phyloP scores from a whole-genome alignment of 35 echinoderm and acorn worm genomes.

The Chiridota heheva region DNA sequence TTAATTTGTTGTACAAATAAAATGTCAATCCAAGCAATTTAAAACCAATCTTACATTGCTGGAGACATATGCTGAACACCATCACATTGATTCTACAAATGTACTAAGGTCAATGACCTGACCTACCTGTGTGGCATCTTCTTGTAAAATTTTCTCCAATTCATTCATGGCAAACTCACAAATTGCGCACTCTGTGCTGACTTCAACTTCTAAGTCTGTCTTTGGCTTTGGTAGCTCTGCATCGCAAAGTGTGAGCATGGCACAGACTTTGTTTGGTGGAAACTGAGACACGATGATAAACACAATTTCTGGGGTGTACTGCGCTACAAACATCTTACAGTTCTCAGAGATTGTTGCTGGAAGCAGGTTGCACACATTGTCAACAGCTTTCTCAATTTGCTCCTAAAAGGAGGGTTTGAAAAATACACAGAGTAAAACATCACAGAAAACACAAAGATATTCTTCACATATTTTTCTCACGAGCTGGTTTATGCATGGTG shows the following conservation, averaged over 20 bases:
- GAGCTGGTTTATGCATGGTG: too few relatives aligned
- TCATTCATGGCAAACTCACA: slow-evolving; percentile 24
- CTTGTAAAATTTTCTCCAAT: not conserved
- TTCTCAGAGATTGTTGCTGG: slow-evolving; percentile 22
- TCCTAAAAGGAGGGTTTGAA: too few relatives aligned
- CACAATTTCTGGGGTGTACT: slow-evolving; percentile 34
- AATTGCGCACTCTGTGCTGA: slow-evolving; percentile 11
- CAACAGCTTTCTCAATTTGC: slow-evolving; percentile 19
- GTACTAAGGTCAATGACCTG: too few relatives aligned
- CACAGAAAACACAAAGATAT: too few relatives aligned
- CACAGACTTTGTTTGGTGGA: slow-evolving; percentile 25
- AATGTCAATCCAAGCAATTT: too few relatives aligned
- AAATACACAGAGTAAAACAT: too few relatives aligned
- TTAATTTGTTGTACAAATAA: too few relatives aligned
- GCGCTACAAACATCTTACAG: slow-evolving; percentile 16
- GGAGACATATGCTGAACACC: too few relatives aligned
- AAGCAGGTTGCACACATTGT: slow-evolving; percentile 1
- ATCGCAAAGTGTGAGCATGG: slow-evolving; percentile 1
- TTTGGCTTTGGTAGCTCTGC: too few relatives aligned
- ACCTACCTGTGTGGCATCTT: slow-evolving; percentile 35
- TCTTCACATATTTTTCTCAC: too few relatives aligned
- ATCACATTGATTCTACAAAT: too few relatives aligned
- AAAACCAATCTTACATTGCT: too few relatives aligned
- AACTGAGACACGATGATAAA: slow-evolving; percentile 23
- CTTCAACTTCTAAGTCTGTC: slow-evolving; percentile 25